phyloP scores from a whole-genome alignment of 2,888 invertebrate genomes.

The Synergus gifuensis region DNA sequence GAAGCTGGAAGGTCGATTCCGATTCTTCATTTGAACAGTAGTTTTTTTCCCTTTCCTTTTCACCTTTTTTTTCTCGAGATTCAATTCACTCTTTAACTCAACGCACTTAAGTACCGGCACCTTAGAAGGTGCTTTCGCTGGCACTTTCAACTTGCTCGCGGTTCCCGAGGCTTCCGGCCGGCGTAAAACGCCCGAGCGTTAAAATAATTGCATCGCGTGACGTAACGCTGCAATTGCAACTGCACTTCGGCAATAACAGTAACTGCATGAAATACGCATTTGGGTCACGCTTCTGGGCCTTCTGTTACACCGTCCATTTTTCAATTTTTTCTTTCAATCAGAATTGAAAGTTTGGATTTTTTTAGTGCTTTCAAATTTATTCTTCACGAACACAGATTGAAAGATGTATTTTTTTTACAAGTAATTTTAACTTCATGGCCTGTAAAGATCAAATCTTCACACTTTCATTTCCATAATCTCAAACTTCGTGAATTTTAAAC shows the following conservation, averaged over 20 bases:
- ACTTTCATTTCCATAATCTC: too few relatives aligned
- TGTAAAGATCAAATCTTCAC: background rate
- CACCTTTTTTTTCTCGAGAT: background rate
- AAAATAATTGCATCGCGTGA: slow-evolving; percentile 71
- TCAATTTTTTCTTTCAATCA: background rate
- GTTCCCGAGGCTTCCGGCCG: slow-evolving; percentile 55
- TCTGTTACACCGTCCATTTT: slow-evolving; percentile 5
- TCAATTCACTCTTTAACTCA: slow-evolving; percentile 48
- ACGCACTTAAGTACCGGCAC: slow-evolving; percentile 52
- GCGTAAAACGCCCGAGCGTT: slow-evolving; percentile 59
- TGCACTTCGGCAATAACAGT: slow-evolving; percentile 65
- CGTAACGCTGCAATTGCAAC: slow-evolving; percentile 62
- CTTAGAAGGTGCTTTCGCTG: slow-evolving; percentile 55
- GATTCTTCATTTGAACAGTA: background rate
- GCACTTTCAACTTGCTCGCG: slow-evolving; percentile 53
- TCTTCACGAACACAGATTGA: background rate
- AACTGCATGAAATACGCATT: slow-evolving; percentile 69
- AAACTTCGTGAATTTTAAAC: background rate
- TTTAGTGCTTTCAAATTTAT: background rate
- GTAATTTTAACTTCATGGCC: background rate
- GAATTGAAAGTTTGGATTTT: slow-evolving; percentile 1
- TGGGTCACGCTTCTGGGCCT: slow-evolving; percentile 64
- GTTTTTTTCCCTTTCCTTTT: slow-evolving; percentile 1
- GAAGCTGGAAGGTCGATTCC: slow-evolving; percentile 34
- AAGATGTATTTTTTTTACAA: background rate